These are phyloP conservation scores for Sinelater perroti DNA, from an alignment of 2,888 invertebrate species.

Conservation along the genomic window DNA sequence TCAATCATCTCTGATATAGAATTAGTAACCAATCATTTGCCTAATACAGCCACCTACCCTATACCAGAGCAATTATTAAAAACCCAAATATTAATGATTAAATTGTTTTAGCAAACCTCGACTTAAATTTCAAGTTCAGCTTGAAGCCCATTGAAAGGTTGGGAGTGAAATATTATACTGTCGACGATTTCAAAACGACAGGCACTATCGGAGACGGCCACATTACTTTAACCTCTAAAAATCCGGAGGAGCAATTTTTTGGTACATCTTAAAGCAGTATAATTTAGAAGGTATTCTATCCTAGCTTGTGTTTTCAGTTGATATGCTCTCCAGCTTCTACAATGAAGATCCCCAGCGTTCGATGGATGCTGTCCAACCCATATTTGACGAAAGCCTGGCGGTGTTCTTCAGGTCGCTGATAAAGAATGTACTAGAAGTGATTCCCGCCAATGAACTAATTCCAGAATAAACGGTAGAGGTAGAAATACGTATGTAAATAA, in stretches of 20 bases:
- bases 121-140: conserved; percentile 66
- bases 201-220: not conserved
- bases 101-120: conserved; percentile 64
- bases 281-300: not conserved
- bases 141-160: conserved; percentile 68
- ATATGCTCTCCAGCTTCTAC: conserved; percentile 74
- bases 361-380: conserved; percentile 73
- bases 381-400: conserved; percentile 72
- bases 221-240: conserved; percentile 3
- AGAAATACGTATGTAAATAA: no score
- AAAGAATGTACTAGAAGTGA: conserved; percentile 67
- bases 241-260: conserved; percentile 60
- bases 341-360: conserved; percentile 73
- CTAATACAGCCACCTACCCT: no score
- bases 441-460: conserved; percentile 70
- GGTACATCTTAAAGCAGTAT: conserved; percentile 57
- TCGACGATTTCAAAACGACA: conserved; percentile 64
- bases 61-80: no score
- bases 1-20: no score
- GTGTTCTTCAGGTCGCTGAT: conserved; percentile 68
- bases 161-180: conserved; percentile 68
- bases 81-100: not conserved
- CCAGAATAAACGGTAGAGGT: conserved; percentile 54
- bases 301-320: conserved; percentile 61
- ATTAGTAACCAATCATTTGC: no score